Percentiles rank a stretch among this genome's conserved stretches.
Conservation (phyloP, 92 coral and sea anemone genomes). For the Zoanthus solanderi region DNA sequence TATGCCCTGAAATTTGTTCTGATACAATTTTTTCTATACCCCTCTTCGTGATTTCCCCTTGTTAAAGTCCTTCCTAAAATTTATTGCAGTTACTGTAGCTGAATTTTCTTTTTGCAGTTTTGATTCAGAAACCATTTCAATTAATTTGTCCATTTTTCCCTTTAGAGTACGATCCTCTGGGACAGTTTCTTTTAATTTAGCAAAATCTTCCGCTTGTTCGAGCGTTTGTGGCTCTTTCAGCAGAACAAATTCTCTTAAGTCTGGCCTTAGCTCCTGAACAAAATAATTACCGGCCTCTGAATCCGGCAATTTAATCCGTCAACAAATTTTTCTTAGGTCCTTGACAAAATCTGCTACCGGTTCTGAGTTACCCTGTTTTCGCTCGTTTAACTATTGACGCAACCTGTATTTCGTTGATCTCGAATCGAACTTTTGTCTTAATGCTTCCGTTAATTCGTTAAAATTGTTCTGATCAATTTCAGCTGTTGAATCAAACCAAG, state of each 20-base stretch:
- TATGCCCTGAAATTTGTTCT: conserved; percentile 7
- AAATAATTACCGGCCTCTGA: conserved; percentile 33
- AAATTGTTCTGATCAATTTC: background rate
- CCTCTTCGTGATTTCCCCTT: background rate
- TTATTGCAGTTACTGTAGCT: conserved; percentile 2
- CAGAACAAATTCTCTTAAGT: conserved; percentile 19
- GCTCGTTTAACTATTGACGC: conserved; percentile 6
- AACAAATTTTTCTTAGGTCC: conserved; percentile 14
- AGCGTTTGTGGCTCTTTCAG: conserved; percentile 23
- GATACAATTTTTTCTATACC: conserved; percentile 3
- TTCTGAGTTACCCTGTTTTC: conserved; percentile 17
- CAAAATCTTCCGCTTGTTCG: conserved; percentile 33
- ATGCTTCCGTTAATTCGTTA: background rate
- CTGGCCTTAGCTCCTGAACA: conserved; percentile 25
- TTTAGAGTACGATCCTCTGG: conserved; percentile 25
- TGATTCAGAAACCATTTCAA: background rate
- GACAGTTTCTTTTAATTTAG: conserved; percentile 39
- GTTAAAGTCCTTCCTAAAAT: background rate
- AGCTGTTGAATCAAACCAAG: conserved; percentile 10
- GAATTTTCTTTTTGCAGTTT: conserved; percentile 17
- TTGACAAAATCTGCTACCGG: conserved; percentile 18
- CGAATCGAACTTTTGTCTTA: conserved; percentile 25
- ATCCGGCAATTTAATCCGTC: conserved; percentile 14
- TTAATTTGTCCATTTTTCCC: conserved; percentile 30
- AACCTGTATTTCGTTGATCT: background rate